Percentiles rank a stretch among this genome's conserved stretches.
phyloP scores from a whole-genome alignment of 2,797 vertebrate species.

The Argya squamiceps region DNA sequence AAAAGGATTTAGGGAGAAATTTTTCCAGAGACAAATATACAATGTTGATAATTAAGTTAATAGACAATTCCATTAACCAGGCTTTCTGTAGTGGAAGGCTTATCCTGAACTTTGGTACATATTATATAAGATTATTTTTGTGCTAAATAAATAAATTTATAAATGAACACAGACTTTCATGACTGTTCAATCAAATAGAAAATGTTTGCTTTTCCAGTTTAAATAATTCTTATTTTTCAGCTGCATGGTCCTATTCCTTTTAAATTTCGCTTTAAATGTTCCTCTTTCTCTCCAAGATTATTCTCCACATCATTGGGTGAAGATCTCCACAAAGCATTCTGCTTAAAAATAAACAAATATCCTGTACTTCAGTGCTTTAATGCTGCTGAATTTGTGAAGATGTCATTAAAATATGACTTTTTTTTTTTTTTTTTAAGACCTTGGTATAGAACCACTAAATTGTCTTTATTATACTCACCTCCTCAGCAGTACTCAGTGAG shows the following conservation, averaged over 20 bases:
- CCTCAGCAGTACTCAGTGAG: background rate
- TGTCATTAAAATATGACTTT: background rate
- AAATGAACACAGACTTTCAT: background rate
- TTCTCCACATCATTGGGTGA: background rate
- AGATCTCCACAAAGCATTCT: background rate
- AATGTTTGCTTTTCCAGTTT: background rate
- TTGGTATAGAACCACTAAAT: background rate
- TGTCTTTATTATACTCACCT: background rate
- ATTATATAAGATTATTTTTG: background rate
- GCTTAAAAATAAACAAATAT: background rate
- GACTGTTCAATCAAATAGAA: background rate
- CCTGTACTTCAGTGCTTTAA: background rate
- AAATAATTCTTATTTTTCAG: background rate
- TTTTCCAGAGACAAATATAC: background rate
- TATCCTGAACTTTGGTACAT: background rate
- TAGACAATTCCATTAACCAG: background rate
- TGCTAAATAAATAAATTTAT: background rate
- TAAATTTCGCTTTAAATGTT: background rate
- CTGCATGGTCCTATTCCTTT: background rate
- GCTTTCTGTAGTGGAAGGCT: background rate
- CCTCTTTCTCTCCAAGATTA: background rate
- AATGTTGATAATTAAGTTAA: background rate
- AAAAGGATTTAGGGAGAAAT: background rate
- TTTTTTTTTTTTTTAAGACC: background rate
- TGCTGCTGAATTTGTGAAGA: background rate